These are phyloP conservation scores for Zosterops japonicus DNA, from an alignment of 2,113 vertebrate species.

Conservation along the genomic window DNA sequence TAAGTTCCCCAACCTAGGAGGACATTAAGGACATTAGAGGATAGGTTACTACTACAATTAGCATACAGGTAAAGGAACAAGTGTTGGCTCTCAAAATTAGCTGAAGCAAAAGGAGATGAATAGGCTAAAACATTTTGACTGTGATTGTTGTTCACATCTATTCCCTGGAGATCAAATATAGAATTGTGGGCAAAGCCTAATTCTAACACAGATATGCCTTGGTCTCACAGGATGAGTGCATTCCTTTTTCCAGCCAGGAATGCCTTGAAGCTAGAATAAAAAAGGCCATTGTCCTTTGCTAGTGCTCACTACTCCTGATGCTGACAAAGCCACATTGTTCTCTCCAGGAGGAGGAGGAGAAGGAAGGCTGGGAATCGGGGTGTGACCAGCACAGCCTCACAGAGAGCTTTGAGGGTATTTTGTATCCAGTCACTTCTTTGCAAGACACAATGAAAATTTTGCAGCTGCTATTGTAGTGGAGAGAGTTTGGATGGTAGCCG, in stretches of 20 bases:
- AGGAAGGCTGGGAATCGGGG: neutral
- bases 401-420: neutral
- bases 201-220: constrained; percentile 6
- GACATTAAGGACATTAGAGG: neutral
- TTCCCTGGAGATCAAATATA: neutral
- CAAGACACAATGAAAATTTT: neutral
- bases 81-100: neutral
- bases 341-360: neutral
- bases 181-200: neutral
- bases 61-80: neutral
- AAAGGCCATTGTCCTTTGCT: constrained; percentile 22
- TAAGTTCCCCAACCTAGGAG: neutral
- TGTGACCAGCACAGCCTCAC: neutral
- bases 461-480: neutral
- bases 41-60: neutral
- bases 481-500: neutral
- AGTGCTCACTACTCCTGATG: neutral
- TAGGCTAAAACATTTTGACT: neutral
- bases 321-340: constrained; percentile 37
- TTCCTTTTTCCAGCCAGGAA: constrained; percentile 28
- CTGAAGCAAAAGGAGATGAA: neutral
- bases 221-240: neutral
- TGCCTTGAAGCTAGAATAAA: constrained; percentile 29
- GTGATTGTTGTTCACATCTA: neutral
- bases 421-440: neutral